These are phyloP conservation scores for Enteromius viviparus DNA, from an alignment of 2,797 vertebrate species.

Conservation along the genomic window DNA sequence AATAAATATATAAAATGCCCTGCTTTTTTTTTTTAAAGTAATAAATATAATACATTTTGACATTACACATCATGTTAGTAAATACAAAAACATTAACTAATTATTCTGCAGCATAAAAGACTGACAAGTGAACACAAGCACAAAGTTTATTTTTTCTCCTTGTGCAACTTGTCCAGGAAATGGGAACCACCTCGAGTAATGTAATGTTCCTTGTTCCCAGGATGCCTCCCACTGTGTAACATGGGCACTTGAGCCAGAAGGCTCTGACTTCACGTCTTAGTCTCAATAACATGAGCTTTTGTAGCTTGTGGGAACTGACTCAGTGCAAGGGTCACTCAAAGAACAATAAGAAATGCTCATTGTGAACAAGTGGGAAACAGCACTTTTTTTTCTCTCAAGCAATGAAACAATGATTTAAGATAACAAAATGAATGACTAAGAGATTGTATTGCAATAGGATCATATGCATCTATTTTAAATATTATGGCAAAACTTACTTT, in stretches of 20 bases:
- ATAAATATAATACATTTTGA: not conserved
- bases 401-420: conserved; percentile 49
- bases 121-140: not conserved
- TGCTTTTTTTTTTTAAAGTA: not conserved
- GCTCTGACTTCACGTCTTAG: conserved; percentile 53
- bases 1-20: not conserved
- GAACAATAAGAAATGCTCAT: conserved; percentile 71
- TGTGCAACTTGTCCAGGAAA: conserved; percentile 70
- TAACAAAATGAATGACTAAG: not conserved
- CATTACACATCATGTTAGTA: not conserved
- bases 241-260: conserved; percentile 47
- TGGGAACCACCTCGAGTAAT: conserved; percentile 53
- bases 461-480: not conserved
- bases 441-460: not conserved
- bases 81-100: not conserved
- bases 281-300: conserved; percentile 55
- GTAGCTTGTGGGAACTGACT: conserved; percentile 70
- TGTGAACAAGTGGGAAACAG: conserved; percentile 70
- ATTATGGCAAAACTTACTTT: not conserved
- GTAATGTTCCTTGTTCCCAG: conserved; percentile 62
- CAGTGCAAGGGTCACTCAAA: conserved; percentile 64
- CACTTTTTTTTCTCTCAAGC: conserved; percentile 58
- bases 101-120: not conserved
- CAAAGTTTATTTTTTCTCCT: conserved; percentile 4
- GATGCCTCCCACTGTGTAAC: conserved; percentile 69